A percentile compares a stretch with the other conserved stretches of the same genome.
Conservation (phyloP, 2,113 vertebrate genomes). For the Colistium nudipinnis region DNA sequence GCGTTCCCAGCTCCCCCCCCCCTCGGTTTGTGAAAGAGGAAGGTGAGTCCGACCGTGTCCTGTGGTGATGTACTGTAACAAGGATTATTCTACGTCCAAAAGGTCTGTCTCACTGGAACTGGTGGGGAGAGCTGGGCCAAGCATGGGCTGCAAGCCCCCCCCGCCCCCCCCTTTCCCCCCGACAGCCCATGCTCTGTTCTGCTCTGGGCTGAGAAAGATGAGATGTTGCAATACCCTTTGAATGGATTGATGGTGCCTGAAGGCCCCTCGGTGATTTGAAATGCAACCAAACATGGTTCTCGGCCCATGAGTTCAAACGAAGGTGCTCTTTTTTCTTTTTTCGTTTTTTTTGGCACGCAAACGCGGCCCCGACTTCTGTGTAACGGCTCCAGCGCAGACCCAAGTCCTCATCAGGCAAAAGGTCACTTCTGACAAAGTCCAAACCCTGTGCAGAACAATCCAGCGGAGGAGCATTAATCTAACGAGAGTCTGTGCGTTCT, state of each 20-base stretch:
- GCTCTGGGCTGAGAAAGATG: conserved; percentile 47
- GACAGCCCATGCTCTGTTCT: conserved; percentile 11
- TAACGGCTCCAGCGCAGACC: conserved; percentile 32
- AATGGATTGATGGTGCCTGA: conserved; percentile 65
- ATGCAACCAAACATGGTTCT: conserved; percentile 66
- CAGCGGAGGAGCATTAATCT: conserved; percentile 39
- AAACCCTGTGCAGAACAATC: conserved; percentile 28
- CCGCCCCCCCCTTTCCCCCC: background rate
- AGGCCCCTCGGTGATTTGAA: conserved; percentile 59
- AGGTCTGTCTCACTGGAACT: conserved; percentile 54
- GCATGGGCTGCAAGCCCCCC: conserved; percentile 28
- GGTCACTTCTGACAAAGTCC: conserved; percentile 45
- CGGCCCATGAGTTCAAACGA: conserved; percentile 43
- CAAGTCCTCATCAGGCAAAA: conserved; percentile 45
- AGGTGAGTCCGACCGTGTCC: conserved; percentile 52
- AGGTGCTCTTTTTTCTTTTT: conserved; percentile 53
- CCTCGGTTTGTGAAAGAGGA: conserved; percentile 62
- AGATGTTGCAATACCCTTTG: conserved; percentile 67
- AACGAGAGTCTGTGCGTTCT: conserved; percentile 10
- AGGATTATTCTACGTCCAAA: conserved; percentile 63
- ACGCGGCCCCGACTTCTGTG: conserved; percentile 31
- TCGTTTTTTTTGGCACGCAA: conserved; percentile 64
- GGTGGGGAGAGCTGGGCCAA: conserved; percentile 43
- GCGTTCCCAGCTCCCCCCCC: conserved; percentile 42
- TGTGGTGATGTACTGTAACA: conserved; percentile 48